Base-by-base conservation (phyloP, 2,113 vertebrate genomes). In the Eublepharis macularius region DNA sequence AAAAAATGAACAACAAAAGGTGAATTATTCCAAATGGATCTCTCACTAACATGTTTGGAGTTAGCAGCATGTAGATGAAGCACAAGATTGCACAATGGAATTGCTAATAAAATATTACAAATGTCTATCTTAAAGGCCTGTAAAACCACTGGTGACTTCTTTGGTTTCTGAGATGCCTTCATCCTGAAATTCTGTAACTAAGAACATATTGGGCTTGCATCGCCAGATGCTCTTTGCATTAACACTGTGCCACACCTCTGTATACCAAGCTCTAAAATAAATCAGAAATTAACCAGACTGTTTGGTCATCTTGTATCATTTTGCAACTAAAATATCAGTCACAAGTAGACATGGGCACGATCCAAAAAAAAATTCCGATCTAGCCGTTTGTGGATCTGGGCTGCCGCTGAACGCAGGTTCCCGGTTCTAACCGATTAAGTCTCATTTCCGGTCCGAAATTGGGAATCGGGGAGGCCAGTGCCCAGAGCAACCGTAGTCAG, bases 241-340 rank as follows among this genome's bases (percentile, higher is more conserved):
- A 0, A 0, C 83, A 84, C 60, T 75, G 41, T 1, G 3, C 57
- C 80, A 32, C 85, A 6, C 76, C 0, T 6, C 4, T 94, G 92
- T 92, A 16, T 69, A 49, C 34, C 81, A 85, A 80, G 36, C 66
- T 86, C 86, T 1, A 51, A 89, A 94, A 95, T 95, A 95, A 94
- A 95, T 9, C 13, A 1, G 8, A 77, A 2, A 0, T 82, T 89
- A 90, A 5, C 83, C 78, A 84, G 76, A 63, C 29, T 26, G 26
- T 8, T 7, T 76, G 41, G 66, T 74, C 0, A 0, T 69, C 76
- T 54, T 57, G 69, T 79, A 6, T 80, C 16, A 83, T 75, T 84
- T 74, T 16, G 54, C 49, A 60, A 79, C 80, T 49, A 76, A 26
- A 80, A 7, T 32, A 47, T 74, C 69, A 11, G 69, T 34, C 24